Percentiles rank a stretch among this genome's conserved stretches.
Conservation (phyloP, 2,113 vertebrate species). For the Bubo blakistoni region DNA sequence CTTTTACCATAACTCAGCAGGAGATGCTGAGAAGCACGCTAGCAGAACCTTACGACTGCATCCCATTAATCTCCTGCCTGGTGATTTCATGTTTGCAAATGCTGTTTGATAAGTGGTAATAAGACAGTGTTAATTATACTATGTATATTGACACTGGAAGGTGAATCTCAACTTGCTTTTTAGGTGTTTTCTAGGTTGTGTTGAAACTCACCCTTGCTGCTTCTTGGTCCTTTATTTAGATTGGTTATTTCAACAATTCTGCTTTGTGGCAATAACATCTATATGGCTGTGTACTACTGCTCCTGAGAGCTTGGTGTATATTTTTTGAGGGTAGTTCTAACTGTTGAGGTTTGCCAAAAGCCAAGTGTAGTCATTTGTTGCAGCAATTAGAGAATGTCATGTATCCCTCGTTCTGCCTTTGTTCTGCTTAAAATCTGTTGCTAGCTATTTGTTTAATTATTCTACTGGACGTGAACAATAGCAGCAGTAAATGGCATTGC, state of each 20-base stretch:
- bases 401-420: not conserved
- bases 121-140: not conserved
- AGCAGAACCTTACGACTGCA: not conserved
- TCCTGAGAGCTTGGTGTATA: not conserved
- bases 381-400: not conserved
- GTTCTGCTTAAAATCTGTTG: constrained; percentile 5
- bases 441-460: not conserved
- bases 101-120: not conserved
- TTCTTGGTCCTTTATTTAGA: not conserved
- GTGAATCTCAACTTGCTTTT: not conserved
- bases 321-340: not conserved
- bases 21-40: not conserved
- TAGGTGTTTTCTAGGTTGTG: not conserved
- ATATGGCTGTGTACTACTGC: not conserved
- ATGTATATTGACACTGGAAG: not conserved
- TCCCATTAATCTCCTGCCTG: not conserved
- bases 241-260: not conserved
- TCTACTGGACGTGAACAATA: not conserved
- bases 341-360: not conserved
- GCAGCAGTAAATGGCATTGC: not conserved
- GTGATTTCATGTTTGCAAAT: not conserved
- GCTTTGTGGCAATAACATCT: not conserved
- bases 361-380: not conserved
- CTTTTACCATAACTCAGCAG: not conserved
- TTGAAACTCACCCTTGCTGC: not conserved